phyloP scores from a whole-genome alignment of 1,140 invertebrate species.

The Hycleus cichorii region DNA sequence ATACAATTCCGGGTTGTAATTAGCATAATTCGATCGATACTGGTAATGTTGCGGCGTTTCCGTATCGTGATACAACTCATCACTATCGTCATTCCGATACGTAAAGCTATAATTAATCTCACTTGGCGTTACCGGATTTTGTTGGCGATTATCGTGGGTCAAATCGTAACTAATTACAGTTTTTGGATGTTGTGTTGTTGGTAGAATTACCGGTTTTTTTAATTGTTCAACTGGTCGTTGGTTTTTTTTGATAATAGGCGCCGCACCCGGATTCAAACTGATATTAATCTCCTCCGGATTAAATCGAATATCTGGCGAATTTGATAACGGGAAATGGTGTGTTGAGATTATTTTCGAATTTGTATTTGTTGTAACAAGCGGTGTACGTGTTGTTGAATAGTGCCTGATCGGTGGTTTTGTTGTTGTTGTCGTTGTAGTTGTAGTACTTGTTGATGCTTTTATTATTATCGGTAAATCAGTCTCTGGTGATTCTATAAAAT shows the following conservation, averaged over 20 bases:
- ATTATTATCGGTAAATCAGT: slow-evolving; percentile 32
- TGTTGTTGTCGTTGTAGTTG: slow-evolving; percentile 30
- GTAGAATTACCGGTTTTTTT: slow-evolving; percentile 5
- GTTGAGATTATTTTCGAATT: slow-evolving; percentile 21
- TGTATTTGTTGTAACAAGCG: slow-evolving; percentile 26
- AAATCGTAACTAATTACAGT: slow-evolving; percentile 6
- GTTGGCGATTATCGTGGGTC: background rate
- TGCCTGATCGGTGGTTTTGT: slow-evolving; percentile 9
- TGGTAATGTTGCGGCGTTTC: slow-evolving; percentile 15
- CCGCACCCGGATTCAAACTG: slow-evolving; percentile 32
- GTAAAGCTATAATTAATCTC: slow-evolving; percentile 26
- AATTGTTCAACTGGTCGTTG: slow-evolving; percentile 21
- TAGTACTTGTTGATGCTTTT: slow-evolving; percentile 31
- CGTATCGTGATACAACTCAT: slow-evolving; percentile 17
- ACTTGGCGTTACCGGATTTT: slow-evolving; percentile 14
- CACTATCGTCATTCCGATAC: slow-evolving; percentile 17
- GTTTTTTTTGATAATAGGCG: slow-evolving; percentile 32
- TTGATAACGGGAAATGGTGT: slow-evolving; percentile 30
- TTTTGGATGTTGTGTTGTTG: slow-evolving; percentile 15
- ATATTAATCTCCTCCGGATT: slow-evolving; percentile 40
- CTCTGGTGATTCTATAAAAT: slow-evolving; percentile 29
- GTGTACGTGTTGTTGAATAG: slow-evolving; percentile 8
- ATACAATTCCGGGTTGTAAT: slow-evolving; percentile 2
- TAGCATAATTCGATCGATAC: slow-evolving; percentile 5
- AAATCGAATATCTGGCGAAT: slow-evolving; percentile 35